Conservation (phyloP, 1,140 invertebrate species). For the Drosophila triauraria region DNA sequence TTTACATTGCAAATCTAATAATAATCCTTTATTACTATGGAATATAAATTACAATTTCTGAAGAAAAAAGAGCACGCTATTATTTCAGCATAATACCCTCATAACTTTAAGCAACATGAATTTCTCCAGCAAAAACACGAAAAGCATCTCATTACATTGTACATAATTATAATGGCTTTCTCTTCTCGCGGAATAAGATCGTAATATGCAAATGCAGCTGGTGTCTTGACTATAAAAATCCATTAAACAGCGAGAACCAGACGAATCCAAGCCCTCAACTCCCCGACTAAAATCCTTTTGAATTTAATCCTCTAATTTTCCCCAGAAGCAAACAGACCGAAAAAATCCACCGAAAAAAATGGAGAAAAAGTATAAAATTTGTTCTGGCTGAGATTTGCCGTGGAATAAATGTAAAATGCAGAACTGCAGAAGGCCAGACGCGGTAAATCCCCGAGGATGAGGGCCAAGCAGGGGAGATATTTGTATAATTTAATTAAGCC, state of each 20-base stretch:
- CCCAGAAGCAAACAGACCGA: slow-evolving; percentile 25
- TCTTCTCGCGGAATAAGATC: slow-evolving; percentile 2
- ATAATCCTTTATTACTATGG: no score
- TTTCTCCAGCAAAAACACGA: slow-evolving; percentile 16
- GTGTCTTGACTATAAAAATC: slow-evolving; percentile 57
- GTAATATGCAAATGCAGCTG: slow-evolving; percentile 68
- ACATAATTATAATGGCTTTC: slow-evolving; percentile 28
- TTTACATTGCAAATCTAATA: slow-evolving; percentile 2
- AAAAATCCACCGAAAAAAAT: slow-evolving; percentile 25
- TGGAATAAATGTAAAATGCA: slow-evolving; percentile 47
- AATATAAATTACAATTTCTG: background rate
- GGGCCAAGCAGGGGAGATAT: background rate
- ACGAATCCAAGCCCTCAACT: slow-evolving; percentile 9
- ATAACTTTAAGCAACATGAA: slow-evolving; percentile 14
- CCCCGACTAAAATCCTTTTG: slow-evolving; percentile 33
- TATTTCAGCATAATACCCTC: slow-evolving; percentile 5
- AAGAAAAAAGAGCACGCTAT: background rate
- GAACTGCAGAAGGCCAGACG: slow-evolving; percentile 18
- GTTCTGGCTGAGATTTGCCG: slow-evolving; percentile 61
- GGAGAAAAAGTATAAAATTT: slow-evolving; percentile 52
- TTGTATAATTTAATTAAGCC: slow-evolving; percentile 44
- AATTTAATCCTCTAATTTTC: slow-evolving; percentile 35
- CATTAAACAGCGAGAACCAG: slow-evolving; percentile 48
- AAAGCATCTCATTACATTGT: slow-evolving; percentile 35
- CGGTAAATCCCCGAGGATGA: slow-evolving; percentile 14